These are phyloP conservation scores for Lutjanus erythropterus DNA, from an alignment of 2,113 vertebrate genomes.

Conservation along the genomic window DNA sequence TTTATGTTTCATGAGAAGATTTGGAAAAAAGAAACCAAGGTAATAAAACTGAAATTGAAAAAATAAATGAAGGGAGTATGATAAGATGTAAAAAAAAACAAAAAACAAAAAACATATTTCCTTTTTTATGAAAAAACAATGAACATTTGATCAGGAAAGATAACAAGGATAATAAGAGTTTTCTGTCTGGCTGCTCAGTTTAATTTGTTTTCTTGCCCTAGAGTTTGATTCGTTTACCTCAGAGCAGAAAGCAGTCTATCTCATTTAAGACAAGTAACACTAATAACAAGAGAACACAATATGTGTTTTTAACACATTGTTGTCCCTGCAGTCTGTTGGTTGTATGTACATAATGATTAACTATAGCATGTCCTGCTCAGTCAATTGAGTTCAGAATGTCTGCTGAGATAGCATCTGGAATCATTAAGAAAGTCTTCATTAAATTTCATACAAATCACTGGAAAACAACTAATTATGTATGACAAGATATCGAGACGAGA, in stretches of 20 bases:
- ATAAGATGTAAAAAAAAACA: neutral
- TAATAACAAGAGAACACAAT: neutral
- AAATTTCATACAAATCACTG: neutral
- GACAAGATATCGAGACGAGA: neutral
- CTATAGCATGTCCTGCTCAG: neutral
- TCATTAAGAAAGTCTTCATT: slow-evolving; percentile 12
- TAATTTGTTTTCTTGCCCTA: slow-evolving; percentile 56
- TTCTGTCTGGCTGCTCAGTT: slow-evolving; percentile 38
- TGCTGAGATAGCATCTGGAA: neutral
- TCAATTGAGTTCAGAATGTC: slow-evolving; percentile 7
- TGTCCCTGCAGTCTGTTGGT: neutral
- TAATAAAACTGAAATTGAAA: slow-evolving; percentile 10
- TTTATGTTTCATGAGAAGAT: slow-evolving; percentile 4
- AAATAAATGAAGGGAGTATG: slow-evolving; percentile 19
- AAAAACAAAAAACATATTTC: neutral
- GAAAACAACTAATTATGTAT: neutral
- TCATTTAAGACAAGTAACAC: slow-evolving; percentile 31
- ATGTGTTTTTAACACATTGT: slow-evolving; percentile 4
- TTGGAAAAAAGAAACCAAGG: neutral
- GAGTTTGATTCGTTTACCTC: slow-evolving; percentile 47
- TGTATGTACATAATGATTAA: slow-evolving; percentile 8
- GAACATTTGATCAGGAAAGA: slow-evolving; percentile 33
- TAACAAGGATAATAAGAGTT: slow-evolving; percentile 15
- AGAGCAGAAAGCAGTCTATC: slow-evolving; percentile 12
- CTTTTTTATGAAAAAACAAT: neutral